Percentiles rank a stretch among this genome's conserved stretches.
These are phyloP conservation scores for Chamaetylas fuelleborni DNA, from an alignment of 2,113 vertebrate genomes.

Conservation along the genomic window DNA sequence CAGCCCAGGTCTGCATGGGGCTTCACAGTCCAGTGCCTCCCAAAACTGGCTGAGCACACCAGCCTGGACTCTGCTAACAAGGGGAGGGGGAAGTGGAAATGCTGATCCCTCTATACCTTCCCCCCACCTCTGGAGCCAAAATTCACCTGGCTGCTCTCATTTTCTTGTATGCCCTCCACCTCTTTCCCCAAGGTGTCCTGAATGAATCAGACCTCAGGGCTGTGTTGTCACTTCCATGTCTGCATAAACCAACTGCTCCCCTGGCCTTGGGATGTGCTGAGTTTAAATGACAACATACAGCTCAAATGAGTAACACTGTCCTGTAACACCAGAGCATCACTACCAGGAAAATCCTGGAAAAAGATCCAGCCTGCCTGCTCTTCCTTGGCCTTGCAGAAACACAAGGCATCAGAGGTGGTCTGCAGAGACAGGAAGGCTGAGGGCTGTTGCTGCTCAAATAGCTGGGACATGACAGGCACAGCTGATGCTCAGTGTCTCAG, in stretches of 20 bases:
- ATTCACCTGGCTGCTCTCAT: not conserved
- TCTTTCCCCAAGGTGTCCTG: not conserved
- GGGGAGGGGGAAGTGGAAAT: not conserved
- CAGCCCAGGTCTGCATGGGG: not conserved
- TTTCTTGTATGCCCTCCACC: not conserved
- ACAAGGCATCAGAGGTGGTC: not conserved
- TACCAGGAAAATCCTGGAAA: not conserved
- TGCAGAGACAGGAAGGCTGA: not conserved
- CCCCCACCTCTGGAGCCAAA: not conserved
- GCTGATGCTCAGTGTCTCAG: not conserved
- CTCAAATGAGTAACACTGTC: not conserved
- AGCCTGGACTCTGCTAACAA: not conserved
- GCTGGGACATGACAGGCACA: not conserved
- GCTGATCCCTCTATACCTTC: not conserved
- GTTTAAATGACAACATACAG: not conserved
- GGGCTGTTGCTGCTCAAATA: not conserved
- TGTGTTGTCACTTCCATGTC: not conserved
- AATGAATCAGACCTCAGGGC: not conserved
- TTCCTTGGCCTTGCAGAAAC: not conserved
- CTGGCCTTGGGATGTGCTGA: not conserved
- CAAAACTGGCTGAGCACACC: fast-evolving
- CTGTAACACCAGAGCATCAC: not conserved
- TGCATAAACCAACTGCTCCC: not conserved
- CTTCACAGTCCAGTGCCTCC: not conserved
- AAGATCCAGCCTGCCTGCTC: not conserved